These are phyloP conservation scores for Gallinago stenura DNA, from an alignment of 2,797 vertebrate genomes.

Conservation along the genomic window DNA sequence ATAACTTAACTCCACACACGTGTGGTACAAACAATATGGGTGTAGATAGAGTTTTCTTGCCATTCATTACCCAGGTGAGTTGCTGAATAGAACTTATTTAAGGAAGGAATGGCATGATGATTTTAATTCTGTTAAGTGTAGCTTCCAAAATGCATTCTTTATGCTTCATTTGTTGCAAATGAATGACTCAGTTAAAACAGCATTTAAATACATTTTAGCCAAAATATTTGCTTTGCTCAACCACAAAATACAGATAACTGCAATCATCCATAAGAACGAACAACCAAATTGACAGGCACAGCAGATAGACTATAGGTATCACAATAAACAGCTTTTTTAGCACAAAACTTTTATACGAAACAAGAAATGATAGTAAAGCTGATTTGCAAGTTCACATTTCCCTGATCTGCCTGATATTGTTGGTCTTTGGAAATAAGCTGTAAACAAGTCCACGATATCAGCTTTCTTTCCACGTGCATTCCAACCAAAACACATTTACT, in stretches of 20 bases:
- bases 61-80: not conserved
- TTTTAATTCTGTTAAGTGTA: slow-evolving; percentile 20
- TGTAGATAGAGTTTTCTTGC: not conserved
- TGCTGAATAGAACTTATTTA: slow-evolving; percentile 4
- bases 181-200: slow-evolving; percentile 39
- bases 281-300: not conserved
- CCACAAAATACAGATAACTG: not conserved
- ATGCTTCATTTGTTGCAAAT: slow-evolving; percentile 47
- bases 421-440: not conserved
- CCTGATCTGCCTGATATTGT: not conserved
- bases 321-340: not conserved
- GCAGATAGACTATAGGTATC: not conserved
- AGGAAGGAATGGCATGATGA: not conserved
- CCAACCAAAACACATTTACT: not conserved
- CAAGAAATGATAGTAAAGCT: not conserved
- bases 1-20: not conserved
- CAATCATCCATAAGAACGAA: not conserved
- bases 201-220: slow-evolving; percentile 14
- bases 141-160: slow-evolving; percentile 35
- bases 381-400: not conserved
- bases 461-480: not conserved
- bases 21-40: fast-evolving
- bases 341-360: not conserved
- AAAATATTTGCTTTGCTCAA: slow-evolving; percentile 43
- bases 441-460: not conserved